A percentile compares a stretch with the other conserved stretches of the same genome.
These are phyloP conservation scores for Stenolophus ochropezus DNA, from an alignment of 2,888 invertebrate species.

Conservation along the genomic window DNA sequence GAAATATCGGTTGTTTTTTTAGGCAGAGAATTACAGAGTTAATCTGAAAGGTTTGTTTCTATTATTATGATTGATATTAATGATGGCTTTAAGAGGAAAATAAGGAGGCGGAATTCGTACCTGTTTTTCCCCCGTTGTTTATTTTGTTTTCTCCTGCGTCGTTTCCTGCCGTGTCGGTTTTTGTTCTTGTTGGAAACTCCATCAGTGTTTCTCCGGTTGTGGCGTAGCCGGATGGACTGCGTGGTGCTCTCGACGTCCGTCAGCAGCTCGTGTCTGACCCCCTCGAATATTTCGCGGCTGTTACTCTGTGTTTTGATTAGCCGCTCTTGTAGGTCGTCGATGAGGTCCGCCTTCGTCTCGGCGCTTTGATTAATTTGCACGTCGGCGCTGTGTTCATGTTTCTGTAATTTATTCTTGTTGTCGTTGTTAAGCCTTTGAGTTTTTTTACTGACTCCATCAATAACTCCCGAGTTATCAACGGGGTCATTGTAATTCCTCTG, in stretches of 20 bases:
- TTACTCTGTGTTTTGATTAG: conserved; percentile 76
- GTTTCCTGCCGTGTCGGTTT: conserved; percentile 63
- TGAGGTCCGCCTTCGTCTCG: conserved; percentile 18
- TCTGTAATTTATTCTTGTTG: conserved; percentile 55
- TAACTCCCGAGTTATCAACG: conserved; percentile 63
- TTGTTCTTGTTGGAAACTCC: conserved; percentile 48
- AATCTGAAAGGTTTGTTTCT: no score
- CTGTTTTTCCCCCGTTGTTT: conserved; percentile 47
- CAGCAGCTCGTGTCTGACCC: conserved; percentile 65
- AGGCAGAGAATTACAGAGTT: no score
- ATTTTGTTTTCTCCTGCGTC: conserved; percentile 63
- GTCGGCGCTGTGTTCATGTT: conserved; percentile 38
- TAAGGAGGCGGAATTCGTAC: conserved; percentile 16
- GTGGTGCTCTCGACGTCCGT: conserved; percentile 45
- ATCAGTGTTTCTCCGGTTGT: conserved; percentile 45
- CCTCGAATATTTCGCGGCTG: conserved; percentile 75
- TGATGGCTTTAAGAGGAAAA: conserved; percentile 10
- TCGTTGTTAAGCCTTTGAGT: conserved; percentile 50
- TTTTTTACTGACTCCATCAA: conserved; percentile 52
- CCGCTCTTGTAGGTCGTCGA: conserved; percentile 71
- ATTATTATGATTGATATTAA: conserved; percentile 22
- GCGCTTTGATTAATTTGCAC: conserved; percentile 54
- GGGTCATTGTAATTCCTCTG: conserved; percentile 69
- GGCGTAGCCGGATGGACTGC: conserved; percentile 28
- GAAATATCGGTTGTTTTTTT: no score